phyloP scores from a whole-genome alignment of 1,140 invertebrate species.

The Drosophila tsacasi region DNA sequence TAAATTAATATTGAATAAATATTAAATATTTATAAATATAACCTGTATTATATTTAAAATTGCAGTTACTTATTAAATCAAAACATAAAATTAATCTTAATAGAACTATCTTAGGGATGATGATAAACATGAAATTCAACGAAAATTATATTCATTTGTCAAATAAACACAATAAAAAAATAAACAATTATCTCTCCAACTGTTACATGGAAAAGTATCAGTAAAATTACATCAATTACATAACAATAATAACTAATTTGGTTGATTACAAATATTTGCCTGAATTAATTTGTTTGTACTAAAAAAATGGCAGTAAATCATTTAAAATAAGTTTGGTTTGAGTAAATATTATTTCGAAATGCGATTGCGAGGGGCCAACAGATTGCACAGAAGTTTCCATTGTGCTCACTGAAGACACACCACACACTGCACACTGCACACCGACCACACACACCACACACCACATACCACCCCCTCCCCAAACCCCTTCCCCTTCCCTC shows the following conservation, averaged over 20 bases:
- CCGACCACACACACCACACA: neutral
- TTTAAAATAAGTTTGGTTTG: constrained; percentile 1
- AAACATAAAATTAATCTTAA: neutral
- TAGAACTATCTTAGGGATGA: neutral
- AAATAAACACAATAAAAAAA: neutral
- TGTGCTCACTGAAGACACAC: constrained; percentile 37
- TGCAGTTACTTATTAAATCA: neutral
- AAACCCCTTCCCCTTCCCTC: neutral
- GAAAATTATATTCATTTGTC: neutral
- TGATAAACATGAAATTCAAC: neutral
- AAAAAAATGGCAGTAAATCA: constrained; percentile 15
- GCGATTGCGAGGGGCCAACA: constrained; percentile 54
- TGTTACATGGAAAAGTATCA: neutral
- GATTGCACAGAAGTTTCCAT: constrained; percentile 57
- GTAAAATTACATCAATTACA: neutral
- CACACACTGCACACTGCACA: neutral
- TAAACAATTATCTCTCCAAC: neutral
- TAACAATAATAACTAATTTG: neutral
- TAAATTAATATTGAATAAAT: no score
- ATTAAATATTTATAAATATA: no score
- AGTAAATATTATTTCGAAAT: constrained; percentile 23
- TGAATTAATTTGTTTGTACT: neutral
- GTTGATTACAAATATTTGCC: neutral
- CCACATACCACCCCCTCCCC: neutral
- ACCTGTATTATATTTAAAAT: neutral